Evolutionary conservation across 2,888 invertebrate species (phyloP), one percentile per base, ranked within the genome.

Genomic region (Miltochrista miniata): DNA sequence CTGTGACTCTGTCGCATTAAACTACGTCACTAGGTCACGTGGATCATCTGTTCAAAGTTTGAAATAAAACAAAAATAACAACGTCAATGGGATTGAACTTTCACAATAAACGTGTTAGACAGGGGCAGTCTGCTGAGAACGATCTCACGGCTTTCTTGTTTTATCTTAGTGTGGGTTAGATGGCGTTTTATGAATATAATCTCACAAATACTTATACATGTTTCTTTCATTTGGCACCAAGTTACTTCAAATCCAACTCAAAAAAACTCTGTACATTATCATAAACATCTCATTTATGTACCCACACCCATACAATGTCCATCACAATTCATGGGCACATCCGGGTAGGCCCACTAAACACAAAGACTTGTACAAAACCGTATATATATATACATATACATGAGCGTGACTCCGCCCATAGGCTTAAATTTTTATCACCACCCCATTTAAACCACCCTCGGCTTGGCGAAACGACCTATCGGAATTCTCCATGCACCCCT

Each of bases 401-500:
- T 24, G 18, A 24, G 5, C 18, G 39, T 72, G 66, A 58, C 68
- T 70, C 74, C 69, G 68, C 65, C 67, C 51, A 59, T 87, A 89
- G 88, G 88, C 87, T 76, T 73, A 76, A 66, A 71, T 80, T 86
- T 87, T 88, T 85, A 87, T 81, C 57, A 70, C 76, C 60, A 58
- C 57, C 70, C 75, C 78, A 79, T 76, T 72, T 69, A 67, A 64
- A 59, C 60, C 59, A 64, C 76, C 72, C 45, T 72, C 61, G 59
- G 54, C 57, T 56, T 59, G 37, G 3, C n/a, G 18, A 4, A 43
- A 59, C 77, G 61, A 76, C 85, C 85, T 80, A 81, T 80, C 71
- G 74, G 73, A 61, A 61, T 76, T 76, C 74, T 66, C 71, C 74
- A 68, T 70, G 64, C 65, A 62, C 62, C 58, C 54, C 47, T 48